Base-by-base conservation (phyloP, 2,888 invertebrate genomes). In the Synanthedon tipuliformis region DNA sequence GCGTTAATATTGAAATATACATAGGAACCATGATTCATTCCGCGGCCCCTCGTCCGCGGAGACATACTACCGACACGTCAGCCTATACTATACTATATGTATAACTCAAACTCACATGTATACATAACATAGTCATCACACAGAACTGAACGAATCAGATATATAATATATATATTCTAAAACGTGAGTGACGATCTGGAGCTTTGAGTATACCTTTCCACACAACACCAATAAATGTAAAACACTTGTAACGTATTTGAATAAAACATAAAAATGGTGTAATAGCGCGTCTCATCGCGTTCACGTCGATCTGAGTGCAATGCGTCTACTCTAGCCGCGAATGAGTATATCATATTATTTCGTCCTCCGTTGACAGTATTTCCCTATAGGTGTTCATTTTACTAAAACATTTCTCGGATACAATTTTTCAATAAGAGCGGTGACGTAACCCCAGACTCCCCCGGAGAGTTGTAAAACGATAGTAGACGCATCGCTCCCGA, bases 1-100 rank as follows among this genome's bases (percentile, higher is more conserved):
- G 87, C 86, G 84, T 81, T 83, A 85, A 86, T 86, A 87, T 87
- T 88, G 88, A 88, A 87, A 88, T 88, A 85, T 88, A 88, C 87
- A 88, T 88, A 88, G 88, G 88, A 89, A 88, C 88, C 88, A 88
- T 88, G 86, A 87, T 87, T 85, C 82, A 73, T 78, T 76, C 85
- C 87, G 85, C 84, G 83, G 82, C 66, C 75, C 66, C 60, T 64
- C 72, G 76, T 70, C 84, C 83, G 80, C 83, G 86, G 84, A 81
- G 80, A 79, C 80, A 82, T 81, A 76, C 81, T 84, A 83, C 80
- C 82, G 78, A 82, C 77, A 69, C 71, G 75, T 76, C 72, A 72
- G 68, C 75, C 81, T 81, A 81, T 75, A 64, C 81, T 81, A 81
- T 75, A 64, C 79, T 81, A 34, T 34, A 34, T 34, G 34, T 34